Evolutionary conservation across 2,797 vertebrate species (phyloP).

Genomic region (Pterois miles): DNA sequence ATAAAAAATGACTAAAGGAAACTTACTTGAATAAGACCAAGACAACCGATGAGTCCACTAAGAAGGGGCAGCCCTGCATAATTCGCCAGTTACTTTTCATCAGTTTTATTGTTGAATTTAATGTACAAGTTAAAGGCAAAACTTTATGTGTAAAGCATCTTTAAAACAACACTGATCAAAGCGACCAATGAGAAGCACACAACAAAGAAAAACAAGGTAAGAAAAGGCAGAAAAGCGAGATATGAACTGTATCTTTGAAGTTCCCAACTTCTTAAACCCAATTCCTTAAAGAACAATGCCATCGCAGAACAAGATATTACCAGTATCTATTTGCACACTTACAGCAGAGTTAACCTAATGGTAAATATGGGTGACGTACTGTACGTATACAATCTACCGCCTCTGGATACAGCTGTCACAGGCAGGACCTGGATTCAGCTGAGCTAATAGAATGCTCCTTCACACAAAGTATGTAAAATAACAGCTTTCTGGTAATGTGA

Average conservation of each 20-base stretch:
- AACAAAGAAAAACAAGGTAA: not conserved
- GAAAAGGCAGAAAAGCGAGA: not conserved
- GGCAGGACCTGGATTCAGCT: constrained; percentile 34
- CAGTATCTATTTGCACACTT: constrained; percentile 2
- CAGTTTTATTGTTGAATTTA: not conserved
- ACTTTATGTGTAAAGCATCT: not conserved
- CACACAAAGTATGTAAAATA: constrained; percentile 56
- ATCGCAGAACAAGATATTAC: not conserved
- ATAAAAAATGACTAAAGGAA: too few relatives aligned
- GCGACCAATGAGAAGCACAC: not conserved
- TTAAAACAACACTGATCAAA: not conserved
- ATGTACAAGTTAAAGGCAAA: not conserved
- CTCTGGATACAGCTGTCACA: constrained; percentile 19
- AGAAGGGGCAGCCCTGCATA: not conserved
- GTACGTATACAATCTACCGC: not conserved
- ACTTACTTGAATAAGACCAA: too few relatives aligned
- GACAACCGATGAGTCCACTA: too few relatives aligned
- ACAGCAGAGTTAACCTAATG: not conserved
- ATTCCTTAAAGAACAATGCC: not conserved
- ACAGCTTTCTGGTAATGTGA: constrained; percentile 71
- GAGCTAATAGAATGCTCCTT: constrained; percentile 50
- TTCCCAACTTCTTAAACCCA: not conserved
- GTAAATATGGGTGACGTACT: constrained; percentile 2
- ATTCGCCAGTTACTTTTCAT: not conserved
- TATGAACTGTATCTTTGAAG: not conserved